phyloP scores from a whole-genome alignment of 2,113 vertebrate genomes.

The Pterocles burchelli region DNA sequence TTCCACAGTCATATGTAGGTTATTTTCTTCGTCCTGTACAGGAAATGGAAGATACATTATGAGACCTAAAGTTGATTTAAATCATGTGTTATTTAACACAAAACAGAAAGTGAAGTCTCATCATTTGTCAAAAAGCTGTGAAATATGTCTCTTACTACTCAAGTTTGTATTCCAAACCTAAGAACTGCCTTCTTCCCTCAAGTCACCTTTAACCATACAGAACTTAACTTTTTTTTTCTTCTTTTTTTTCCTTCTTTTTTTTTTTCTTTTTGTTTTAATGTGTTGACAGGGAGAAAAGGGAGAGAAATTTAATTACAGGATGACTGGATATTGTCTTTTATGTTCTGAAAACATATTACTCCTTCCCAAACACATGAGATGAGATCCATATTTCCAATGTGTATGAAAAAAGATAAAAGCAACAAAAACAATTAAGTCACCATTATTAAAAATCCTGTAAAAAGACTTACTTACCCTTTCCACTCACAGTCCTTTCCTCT shows the following conservation, averaged over 20 bases:
- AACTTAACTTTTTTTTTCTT: not conserved
- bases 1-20: not conserved
- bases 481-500: not conserved
- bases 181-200: not conserved
- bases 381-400: not conserved
- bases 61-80: not conserved
- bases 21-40: not conserved
- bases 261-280: not conserved
- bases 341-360: not conserved
- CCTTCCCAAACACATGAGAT: not conserved
- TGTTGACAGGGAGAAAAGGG: not conserved
- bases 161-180: not conserved
- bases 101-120: not conserved
- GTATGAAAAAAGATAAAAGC: not conserved
- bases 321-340: not conserved
- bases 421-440: not conserved
- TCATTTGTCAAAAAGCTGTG: not conserved
- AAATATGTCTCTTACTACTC: not conserved
- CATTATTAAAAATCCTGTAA: not conserved
- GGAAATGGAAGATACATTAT: not conserved
- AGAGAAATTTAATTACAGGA: not conserved
- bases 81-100: not conserved
- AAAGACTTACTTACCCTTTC: not conserved
- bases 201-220: not conserved
- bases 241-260: no score